Conservation (phyloP, 1,140 invertebrate genomes). For the Caerostris extrusa region DNA sequence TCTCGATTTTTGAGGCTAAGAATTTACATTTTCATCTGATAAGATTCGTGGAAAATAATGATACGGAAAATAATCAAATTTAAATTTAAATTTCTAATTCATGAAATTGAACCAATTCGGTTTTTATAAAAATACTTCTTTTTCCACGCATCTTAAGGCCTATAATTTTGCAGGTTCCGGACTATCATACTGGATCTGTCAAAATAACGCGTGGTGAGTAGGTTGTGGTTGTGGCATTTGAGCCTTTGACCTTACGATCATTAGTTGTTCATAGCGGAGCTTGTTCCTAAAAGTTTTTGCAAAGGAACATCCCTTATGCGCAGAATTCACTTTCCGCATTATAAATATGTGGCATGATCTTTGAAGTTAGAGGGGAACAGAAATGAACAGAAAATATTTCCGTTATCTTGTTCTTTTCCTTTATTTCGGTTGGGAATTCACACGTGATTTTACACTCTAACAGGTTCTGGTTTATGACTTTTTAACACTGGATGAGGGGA, state of each 20-base stretch:
- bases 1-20: too few species aligned
- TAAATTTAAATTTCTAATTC: too few species aligned
- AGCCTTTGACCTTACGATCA: conserved; percentile 14
- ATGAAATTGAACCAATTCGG: too few species aligned
- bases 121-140: neutral
- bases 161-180: neutral
- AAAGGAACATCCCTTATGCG: neutral
- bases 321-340: neutral
- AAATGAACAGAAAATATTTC: neutral
- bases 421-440: conserved; percentile 7
- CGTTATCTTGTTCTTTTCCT: neutral
- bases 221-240: conserved; percentile 26
- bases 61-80: too few species aligned
- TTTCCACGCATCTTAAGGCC: neutral
- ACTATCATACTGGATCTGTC: neutral
- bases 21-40: too few species aligned
- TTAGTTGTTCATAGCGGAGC: conserved; percentile 28
- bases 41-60: too few species aligned
- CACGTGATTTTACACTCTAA: neutral
- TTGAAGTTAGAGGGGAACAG: neutral
- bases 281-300: neutral
- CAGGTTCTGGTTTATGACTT: conserved; percentile 1
- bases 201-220: neutral
- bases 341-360: conserved; percentile 1
- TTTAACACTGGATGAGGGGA: neutral